A percentile compares a stretch with the other conserved stretches of the same genome.
Evolutionary conservation across 2,888 invertebrate species (phyloP).

Genomic region (Zaprionus bogoriensis): DNA sequence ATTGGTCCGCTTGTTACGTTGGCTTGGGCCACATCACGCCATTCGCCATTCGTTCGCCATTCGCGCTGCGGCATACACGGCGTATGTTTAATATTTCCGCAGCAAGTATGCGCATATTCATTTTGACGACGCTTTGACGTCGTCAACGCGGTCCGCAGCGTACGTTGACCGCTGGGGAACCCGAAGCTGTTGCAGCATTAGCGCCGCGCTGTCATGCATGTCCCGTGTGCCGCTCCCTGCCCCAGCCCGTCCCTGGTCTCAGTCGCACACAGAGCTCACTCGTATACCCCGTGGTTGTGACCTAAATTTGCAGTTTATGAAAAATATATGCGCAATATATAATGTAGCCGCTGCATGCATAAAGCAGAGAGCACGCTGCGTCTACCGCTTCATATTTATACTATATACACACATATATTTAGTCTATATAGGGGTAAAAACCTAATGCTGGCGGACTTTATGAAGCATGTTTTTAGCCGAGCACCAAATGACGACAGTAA

Average conservation of each 20-base stretch:
- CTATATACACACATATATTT: slow-evolving; percentile 26
- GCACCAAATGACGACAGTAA: slow-evolving; percentile 58
- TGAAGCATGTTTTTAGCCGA: slow-evolving; percentile 33
- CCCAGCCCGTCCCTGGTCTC: neutral
- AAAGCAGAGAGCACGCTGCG: slow-evolving; percentile 43
- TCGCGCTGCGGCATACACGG: slow-evolving; percentile 58
- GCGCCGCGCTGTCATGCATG: slow-evolving; percentile 52
- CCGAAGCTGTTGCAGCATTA: slow-evolving; percentile 58
- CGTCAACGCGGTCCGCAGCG: slow-evolving; percentile 36
- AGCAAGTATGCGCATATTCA: slow-evolving; percentile 72
- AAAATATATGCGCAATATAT: slow-evolving; percentile 69
- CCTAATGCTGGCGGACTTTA: slow-evolving; percentile 26
- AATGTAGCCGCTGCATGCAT: slow-evolving; percentile 62
- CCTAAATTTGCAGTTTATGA: slow-evolving; percentile 74
- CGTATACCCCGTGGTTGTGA: slow-evolving; percentile 61
- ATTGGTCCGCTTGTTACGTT: slow-evolving; percentile 33
- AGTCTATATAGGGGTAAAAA: slow-evolving; percentile 13
- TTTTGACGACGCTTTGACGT: slow-evolving; percentile 74
- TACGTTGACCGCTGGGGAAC: slow-evolving; percentile 69
- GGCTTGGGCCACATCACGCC: slow-evolving; percentile 27
- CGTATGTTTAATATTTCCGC: slow-evolving; percentile 75
- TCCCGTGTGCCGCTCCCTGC: neutral
- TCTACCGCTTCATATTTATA: slow-evolving; percentile 45
- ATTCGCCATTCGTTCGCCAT: slow-evolving; percentile 26
- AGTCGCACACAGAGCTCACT: slow-evolving; percentile 31